Evolutionary conservation across 2,113 vertebrate genomes (phyloP).

Genomic region (Ardeotis arabs): DNA sequence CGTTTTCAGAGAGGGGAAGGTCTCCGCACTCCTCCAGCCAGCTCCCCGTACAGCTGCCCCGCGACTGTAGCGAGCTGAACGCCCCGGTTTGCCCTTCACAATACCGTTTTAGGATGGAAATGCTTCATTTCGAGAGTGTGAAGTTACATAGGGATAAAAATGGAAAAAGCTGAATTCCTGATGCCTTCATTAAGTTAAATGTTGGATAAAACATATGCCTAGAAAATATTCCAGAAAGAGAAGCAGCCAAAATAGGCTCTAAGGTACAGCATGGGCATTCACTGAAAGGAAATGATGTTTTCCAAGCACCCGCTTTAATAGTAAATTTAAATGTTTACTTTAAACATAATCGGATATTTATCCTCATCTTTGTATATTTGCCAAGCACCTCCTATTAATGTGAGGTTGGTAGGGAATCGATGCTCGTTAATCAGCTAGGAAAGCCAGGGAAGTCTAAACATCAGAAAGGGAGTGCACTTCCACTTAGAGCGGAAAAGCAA

Average conservation of each 20-base stretch:
- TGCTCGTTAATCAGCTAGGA: neutral
- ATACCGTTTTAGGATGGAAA: neutral
- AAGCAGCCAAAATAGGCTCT: neutral
- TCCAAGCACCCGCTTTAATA: too few relatives aligned
- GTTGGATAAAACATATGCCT: neutral
- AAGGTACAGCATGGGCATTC: neutral
- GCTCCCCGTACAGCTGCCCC: rapidly evolving
- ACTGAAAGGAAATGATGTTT: rapidly evolving
- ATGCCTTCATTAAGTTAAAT: neutral
- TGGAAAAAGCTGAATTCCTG: neutral
- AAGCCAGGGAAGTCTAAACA: neutral
- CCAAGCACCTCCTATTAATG: too few relatives aligned
- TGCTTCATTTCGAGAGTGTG: too few relatives aligned
- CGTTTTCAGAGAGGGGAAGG: neutral
- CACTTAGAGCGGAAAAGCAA: neutral
- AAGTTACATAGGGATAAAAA: too few relatives aligned
- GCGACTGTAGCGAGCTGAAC: neutral
- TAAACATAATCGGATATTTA: neutral
- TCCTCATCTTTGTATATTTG: neutral
- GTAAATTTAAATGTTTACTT: neutral
- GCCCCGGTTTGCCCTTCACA: rapidly evolving
- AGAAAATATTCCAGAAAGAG: neutral
- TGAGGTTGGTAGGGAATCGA: neutral
- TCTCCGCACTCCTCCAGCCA: rapidly evolving
- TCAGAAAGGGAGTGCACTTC: too few relatives aligned